Evolutionary conservation across 1,140 invertebrate genomes (phyloP).

Genomic region (Panagrolaimus sp.): DNA sequence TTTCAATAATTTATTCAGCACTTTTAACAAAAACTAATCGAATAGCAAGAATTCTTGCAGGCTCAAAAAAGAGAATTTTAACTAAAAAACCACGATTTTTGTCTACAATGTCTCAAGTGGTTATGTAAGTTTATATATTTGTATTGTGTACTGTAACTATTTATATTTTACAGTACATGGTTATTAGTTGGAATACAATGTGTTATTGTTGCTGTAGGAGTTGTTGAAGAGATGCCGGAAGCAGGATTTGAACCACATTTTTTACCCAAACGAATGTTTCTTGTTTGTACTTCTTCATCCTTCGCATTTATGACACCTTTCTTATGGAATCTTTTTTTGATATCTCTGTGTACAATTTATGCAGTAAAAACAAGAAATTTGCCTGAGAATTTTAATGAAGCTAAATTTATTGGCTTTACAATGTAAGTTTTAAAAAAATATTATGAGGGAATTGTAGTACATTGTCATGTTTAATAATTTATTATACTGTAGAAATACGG

Average conservation of each 20-base stretch:
- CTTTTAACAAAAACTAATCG: constrained; percentile 78
- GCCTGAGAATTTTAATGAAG: constrained; percentile 81
- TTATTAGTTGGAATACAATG: constrained; percentile 69
- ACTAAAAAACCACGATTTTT: constrained; percentile 71
- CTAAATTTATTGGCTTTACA: constrained; percentile 75
- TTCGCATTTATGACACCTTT: constrained; percentile 70
- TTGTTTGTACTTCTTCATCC: constrained; percentile 53
- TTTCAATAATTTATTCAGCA: constrained; percentile 76
- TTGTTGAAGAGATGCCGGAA: constrained; percentile 68
- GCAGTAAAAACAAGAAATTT: constrained; percentile 78
- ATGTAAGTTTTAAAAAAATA: constrained; percentile 40
- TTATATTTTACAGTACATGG: constrained; percentile 46
- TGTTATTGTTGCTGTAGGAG: constrained; percentile 67
- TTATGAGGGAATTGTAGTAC: no score
- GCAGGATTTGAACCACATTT: constrained; percentile 57
- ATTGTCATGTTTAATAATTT: no score
- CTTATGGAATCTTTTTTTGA: constrained; percentile 72
- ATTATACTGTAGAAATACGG: no score
- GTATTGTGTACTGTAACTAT: not conserved
- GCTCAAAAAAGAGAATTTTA: constrained; percentile 73
- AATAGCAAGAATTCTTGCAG: constrained; percentile 75
- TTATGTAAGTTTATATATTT: constrained; percentile 38
- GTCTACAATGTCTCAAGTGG: constrained; percentile 66
- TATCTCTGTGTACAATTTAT: constrained; percentile 74
- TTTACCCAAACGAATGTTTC: constrained; percentile 42